phyloP scores from a whole-genome alignment of 30 jellyfish, hydroid and myxozoan species.

The Sanderia malayensis region DNA sequence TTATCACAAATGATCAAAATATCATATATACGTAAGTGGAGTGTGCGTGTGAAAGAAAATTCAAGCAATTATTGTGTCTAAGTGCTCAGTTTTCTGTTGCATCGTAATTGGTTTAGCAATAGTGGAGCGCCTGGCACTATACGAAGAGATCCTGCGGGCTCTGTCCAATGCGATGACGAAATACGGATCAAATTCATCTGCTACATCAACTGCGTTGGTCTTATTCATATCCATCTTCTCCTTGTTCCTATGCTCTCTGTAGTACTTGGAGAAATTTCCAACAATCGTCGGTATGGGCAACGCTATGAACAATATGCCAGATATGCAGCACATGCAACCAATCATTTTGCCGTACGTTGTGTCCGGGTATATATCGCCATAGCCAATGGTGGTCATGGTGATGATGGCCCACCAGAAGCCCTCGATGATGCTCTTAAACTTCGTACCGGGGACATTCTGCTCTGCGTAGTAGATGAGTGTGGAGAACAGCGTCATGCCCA shows the following conservation, averaged over 20 bases:
- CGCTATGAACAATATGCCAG: conserved; percentile 85
- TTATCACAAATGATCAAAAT: too few relatives aligned
- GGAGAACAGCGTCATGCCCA: conserved; percentile 86
- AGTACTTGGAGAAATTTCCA: conserved; percentile 78
- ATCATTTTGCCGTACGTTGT: conserved; percentile 62
- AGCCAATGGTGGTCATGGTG: conserved; percentile 94
- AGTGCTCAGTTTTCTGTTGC: too few relatives aligned
- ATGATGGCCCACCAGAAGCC: conserved; percentile 94
- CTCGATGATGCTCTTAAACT: conserved; percentile 72
- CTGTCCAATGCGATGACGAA: background rate
- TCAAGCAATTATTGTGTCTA: too few relatives aligned
- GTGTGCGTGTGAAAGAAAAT: too few relatives aligned
- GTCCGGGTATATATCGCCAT: conserved; percentile 84
- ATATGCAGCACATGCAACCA: conserved; percentile 82
- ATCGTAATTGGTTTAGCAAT: too few relatives aligned
- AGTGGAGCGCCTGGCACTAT: too few relatives aligned
- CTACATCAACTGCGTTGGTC: background rate
- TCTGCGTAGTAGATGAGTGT: conserved; percentile 86
- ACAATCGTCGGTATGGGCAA: conserved; percentile 92
- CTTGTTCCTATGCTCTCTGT: conserved; percentile 71
- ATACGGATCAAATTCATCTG: background rate
- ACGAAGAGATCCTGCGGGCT: too few relatives aligned
- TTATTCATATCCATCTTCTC: conserved; percentile 23
- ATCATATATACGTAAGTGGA: too few relatives aligned
- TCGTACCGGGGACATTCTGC: conserved; percentile 54